A percentile compares a stretch with the other conserved stretches of the same genome.
These are phyloP conservation scores for Dryococelus australis DNA, from an alignment of 2,888 invertebrate species.

Conservation along the genomic window DNA sequence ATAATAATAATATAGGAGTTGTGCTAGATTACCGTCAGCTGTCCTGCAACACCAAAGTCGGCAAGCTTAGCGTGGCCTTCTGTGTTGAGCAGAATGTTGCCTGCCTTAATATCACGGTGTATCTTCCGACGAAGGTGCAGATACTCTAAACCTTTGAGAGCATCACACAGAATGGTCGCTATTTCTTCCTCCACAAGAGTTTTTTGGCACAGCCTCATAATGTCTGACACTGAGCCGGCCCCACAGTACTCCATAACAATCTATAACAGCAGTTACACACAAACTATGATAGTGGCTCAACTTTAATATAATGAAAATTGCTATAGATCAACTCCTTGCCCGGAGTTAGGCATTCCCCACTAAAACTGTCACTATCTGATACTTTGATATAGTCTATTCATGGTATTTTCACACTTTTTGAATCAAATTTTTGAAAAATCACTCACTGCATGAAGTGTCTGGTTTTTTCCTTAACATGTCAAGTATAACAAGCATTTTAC, in stretches of 20 bases:
- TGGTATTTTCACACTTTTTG: no score
- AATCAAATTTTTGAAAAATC: no score
- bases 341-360: no score
- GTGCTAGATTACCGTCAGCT: conserved; percentile 78
- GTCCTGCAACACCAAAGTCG: conserved; percentile 99
- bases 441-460: no score
- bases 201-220: conserved; percentile 97
- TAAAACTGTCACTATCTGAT: no score
- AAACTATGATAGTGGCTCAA: no score
- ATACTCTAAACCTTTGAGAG: conserved; percentile 95
- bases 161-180: conserved; percentile 93
- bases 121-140: conserved; percentile 95
- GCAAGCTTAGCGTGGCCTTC: conserved; percentile 98
- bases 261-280: conserved; percentile 69
- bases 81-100: conserved; percentile 96
- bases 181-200: conserved; percentile 96
- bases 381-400: no score
- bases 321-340: no score
- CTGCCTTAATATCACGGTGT: conserved; percentile 96
- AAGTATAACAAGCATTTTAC: no score
- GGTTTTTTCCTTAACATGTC: no score
- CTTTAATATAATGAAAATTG: no score
- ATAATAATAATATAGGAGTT: no score
- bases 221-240: conserved; percentile 98
- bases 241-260: conserved; percentile 99